phyloP scores from a whole-genome alignment of 2,888 invertebrate species.

The Adela reaumurella region DNA sequence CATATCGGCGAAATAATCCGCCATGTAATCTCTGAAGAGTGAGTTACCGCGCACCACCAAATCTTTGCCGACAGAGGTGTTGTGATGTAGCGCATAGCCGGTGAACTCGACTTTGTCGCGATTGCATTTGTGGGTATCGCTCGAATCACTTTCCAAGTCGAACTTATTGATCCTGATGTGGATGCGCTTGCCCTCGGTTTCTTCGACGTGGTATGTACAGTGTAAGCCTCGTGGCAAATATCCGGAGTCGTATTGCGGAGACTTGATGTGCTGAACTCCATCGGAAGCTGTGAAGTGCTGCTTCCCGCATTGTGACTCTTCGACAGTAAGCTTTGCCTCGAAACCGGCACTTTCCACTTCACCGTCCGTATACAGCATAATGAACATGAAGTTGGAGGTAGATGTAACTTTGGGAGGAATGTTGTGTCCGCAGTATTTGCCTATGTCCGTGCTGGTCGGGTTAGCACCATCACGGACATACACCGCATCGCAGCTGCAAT shows the following conservation, averaged over 20 bases:
- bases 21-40: constrained; percentile 16
- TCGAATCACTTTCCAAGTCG: constrained; percentile 23
- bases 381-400: constrained; percentile 57
- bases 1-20: background rate
- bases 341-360: constrained; percentile 62
- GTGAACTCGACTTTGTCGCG: constrained; percentile 32
- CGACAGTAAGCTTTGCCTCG: constrained; percentile 48
- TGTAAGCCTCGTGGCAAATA: constrained; percentile 29
- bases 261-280: constrained; percentile 21
- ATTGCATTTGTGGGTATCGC: constrained; percentile 21
- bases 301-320: constrained; percentile 34
- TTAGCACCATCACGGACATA: constrained; percentile 72
- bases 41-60: constrained; percentile 21
- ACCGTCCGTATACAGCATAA: constrained; percentile 66
- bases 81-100: constrained; percentile 16
- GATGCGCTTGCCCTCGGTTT: constrained; percentile 19
- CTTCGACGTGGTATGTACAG: constrained; percentile 22
- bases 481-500: constrained; percentile 70
- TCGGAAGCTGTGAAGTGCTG: constrained; percentile 18
- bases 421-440: constrained; percentile 64
- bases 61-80: constrained; percentile 27
- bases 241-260: constrained; percentile 30
- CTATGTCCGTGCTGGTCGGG: constrained; percentile 61
- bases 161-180: constrained; percentile 25
- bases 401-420: constrained; percentile 56